Evolutionary conservation across 2,888 invertebrate genomes (phyloP).

Genomic region (Bruchidius siliquastri): DNA sequence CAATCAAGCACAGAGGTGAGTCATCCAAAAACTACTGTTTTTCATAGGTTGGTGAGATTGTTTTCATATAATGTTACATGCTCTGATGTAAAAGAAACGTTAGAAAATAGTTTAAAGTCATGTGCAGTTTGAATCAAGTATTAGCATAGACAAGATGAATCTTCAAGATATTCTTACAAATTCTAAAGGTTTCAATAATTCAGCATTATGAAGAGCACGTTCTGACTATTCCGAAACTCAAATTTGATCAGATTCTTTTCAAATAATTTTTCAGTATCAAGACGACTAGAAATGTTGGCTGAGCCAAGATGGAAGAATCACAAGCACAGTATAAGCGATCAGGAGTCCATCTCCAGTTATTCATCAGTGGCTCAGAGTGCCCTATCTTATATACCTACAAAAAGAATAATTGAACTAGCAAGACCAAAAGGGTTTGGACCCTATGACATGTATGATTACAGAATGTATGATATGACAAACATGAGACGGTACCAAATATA

Average conservation of each 20-base stretch:
- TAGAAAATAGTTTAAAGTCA: no score
- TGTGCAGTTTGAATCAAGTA: no score
- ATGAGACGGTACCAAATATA: background rate
- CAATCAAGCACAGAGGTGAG: background rate
- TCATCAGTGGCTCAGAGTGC: slow-evolving; percentile 12
- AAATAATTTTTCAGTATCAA: slow-evolving; percentile 7
- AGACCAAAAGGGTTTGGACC: slow-evolving; percentile 9
- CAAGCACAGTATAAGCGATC: background rate
- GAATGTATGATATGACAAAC: background rate
- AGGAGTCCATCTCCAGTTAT: background rate
- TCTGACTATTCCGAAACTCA: no score
- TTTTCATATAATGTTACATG: no score
- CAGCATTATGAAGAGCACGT: no score
- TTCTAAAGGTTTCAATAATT: no score
- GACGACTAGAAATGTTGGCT: slow-evolving; percentile 11
- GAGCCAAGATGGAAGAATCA: slow-evolving; percentile 4
- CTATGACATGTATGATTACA: slow-evolving; percentile 5
- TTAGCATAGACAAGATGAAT: no score
- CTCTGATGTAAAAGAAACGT: no score
- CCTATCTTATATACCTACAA: slow-evolving; percentile 12
- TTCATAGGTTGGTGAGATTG: no score
- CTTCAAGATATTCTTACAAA: no score
- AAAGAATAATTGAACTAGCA: slow-evolving; percentile 13
- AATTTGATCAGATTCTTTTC: no score
- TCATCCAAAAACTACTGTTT: no score